Evolutionary conservation across 2,888 invertebrate species (phyloP).

Genomic region (Ischnura elegans): DNA sequence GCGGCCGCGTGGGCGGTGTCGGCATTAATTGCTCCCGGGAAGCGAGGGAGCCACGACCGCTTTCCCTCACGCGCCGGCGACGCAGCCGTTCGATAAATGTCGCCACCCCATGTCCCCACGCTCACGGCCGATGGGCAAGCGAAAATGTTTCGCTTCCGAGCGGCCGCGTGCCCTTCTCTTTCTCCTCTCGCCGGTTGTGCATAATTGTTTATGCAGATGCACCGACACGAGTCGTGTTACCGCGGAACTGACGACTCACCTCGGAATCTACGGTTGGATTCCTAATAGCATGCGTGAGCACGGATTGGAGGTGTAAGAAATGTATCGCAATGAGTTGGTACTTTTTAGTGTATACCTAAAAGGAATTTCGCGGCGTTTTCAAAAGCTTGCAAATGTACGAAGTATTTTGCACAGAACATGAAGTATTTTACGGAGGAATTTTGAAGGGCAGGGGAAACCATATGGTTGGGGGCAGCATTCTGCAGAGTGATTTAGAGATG

Average conservation of each 20-base stretch:
- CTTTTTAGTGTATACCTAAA: too few species aligned
- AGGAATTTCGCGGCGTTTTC: too few species aligned
- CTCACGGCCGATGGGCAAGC: background rate
- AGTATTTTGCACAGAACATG: too few species aligned
- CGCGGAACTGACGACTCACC: background rate
- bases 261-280: background rate
- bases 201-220: background rate
- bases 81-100: background rate
- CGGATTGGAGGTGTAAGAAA: background rate
- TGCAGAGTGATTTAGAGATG: too few species aligned
- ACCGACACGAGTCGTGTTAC: background rate
- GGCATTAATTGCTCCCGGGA: constrained; percentile 17
- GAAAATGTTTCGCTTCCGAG: background rate
- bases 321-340: too few species aligned
- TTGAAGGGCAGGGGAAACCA: too few species aligned
- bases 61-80: background rate
- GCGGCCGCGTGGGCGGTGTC: constrained; percentile 9
- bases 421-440: too few species aligned
- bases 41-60: background rate
- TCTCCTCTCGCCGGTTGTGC: background rate
- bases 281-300: background rate
- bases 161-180: background rate
- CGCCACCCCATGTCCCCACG: background rate
- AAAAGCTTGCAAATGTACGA: too few species aligned
- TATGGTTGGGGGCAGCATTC: too few species aligned